Evolutionary conservation across 2,113 vertebrate genomes (phyloP).

Genomic region (Neopipo cinnamomea): DNA sequence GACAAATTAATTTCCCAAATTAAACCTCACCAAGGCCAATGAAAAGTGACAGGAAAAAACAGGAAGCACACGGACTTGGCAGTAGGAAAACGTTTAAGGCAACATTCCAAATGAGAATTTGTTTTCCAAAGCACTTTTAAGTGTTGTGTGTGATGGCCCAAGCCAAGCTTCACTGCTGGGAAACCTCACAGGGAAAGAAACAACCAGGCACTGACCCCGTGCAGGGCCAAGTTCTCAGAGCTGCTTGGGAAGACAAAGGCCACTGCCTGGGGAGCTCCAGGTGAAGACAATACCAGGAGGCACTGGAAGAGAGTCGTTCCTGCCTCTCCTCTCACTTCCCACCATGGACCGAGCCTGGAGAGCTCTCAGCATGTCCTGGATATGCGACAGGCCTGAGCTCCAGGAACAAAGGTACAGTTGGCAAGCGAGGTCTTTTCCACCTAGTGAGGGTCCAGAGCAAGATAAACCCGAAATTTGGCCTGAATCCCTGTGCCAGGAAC

Average conservation of each 20-base stretch:
- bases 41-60: neutral
- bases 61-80: accelerated
- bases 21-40: neutral
- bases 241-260: neutral
- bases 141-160: accelerated
- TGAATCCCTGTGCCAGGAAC: accelerated
- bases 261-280: neutral
- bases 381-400: accelerated
- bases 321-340: neutral
- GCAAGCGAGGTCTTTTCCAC: neutral
- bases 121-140: neutral
- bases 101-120: neutral
- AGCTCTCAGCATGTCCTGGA: neutral
- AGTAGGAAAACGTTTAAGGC: neutral
- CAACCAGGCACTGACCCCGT: accelerated
- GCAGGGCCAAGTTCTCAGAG: neutral
- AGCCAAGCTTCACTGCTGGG: neutral
- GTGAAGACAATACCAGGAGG: neutral
- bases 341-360: neutral
- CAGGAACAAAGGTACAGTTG: neutral
- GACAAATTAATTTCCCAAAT: neutral
- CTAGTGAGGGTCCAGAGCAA: neutral
- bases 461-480: neutral
- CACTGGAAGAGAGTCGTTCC: no score
- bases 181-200: neutral